A percentile compares a stretch with the other conserved stretches of the same genome.
Evolutionary conservation across 2,113 vertebrate genomes (phyloP).

Genomic region (Ceyx melanurus): DNA sequence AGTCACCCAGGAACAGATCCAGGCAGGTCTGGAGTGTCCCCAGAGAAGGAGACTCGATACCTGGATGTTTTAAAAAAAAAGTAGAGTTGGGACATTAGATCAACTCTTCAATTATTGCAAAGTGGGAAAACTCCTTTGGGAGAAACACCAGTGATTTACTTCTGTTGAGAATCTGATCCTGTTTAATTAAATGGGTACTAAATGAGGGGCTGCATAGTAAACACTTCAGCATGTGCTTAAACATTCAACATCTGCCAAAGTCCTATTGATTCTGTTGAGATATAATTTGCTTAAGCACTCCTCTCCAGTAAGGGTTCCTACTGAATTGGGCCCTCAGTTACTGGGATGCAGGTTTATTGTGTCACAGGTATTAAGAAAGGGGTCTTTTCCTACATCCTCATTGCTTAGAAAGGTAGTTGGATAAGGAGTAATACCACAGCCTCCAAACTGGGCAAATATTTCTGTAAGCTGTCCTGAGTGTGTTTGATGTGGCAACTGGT

Average conservation of each 20-base stretch:
- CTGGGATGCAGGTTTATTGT: conserved; percentile 3
- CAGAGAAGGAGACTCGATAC: neutral
- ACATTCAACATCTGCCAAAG: conserved; percentile 47
- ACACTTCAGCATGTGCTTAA: conserved; percentile 57
- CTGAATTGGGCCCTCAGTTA: neutral
- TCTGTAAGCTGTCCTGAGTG: neutral
- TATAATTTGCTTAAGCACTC: conserved; percentile 47
- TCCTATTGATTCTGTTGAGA: conserved; percentile 42
- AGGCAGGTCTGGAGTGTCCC: no score
- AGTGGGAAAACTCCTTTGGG: conserved; percentile 35
- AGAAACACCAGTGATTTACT: conserved; percentile 32
- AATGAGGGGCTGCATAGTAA: conserved; percentile 51
- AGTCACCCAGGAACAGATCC: no score
- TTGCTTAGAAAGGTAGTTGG: neutral
- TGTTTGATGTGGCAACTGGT: neutral
- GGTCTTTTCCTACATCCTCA: neutral
- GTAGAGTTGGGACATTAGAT: neutral
- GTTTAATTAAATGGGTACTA: conserved; percentile 62
- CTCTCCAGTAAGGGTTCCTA: neutral
- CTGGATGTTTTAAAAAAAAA: neutral
- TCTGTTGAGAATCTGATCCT: conserved; percentile 22
- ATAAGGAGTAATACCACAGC: neutral
- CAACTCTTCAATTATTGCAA: conserved; percentile 22
- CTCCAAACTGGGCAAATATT: conserved; percentile 1
- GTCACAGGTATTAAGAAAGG: neutral